These are phyloP conservation scores for Tadarida brasiliensis DNA, from an alignment of 2,797 vertebrate species.

Conservation along the genomic window DNA sequence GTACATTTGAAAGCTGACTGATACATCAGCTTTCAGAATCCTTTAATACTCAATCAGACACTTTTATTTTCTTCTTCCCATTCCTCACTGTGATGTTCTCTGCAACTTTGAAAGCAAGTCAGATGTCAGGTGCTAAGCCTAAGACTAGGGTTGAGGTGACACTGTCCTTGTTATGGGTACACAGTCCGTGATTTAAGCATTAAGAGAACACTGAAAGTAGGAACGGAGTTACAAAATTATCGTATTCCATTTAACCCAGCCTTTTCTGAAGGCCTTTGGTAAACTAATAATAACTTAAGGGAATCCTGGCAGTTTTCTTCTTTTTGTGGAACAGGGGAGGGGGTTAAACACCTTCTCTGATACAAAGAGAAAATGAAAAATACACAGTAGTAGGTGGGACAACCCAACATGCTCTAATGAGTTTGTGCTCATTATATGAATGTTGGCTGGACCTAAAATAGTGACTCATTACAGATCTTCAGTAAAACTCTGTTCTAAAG, in stretches of 20 bases:
- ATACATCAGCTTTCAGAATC: background rate
- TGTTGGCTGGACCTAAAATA: background rate
- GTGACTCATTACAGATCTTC: conserved; percentile 27
- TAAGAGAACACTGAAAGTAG: background rate
- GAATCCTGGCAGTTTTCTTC: background rate
- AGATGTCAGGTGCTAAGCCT: background rate
- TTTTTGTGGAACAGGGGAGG: background rate
- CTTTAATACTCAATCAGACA: background rate
- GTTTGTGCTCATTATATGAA: conserved; percentile 26
- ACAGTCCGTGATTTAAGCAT: background rate
- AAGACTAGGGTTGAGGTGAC: background rate
- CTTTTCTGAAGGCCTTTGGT: background rate
- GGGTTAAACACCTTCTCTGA: background rate
- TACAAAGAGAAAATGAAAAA: conserved; percentile 39
- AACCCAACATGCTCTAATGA: background rate
- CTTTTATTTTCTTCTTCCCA: background rate
- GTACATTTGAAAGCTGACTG: conserved; percentile 24
- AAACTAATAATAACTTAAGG: background rate
- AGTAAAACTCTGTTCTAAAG: background rate
- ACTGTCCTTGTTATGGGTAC: background rate
- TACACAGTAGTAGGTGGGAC: background rate
- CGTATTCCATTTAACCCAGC: background rate
- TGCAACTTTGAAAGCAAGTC: background rate
- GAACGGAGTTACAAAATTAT: background rate
- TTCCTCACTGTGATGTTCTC: background rate